These are phyloP conservation scores for Blastomussa wellsi DNA, from an alignment of 92 coral and sea anemone species.

Conservation along the genomic window DNA sequence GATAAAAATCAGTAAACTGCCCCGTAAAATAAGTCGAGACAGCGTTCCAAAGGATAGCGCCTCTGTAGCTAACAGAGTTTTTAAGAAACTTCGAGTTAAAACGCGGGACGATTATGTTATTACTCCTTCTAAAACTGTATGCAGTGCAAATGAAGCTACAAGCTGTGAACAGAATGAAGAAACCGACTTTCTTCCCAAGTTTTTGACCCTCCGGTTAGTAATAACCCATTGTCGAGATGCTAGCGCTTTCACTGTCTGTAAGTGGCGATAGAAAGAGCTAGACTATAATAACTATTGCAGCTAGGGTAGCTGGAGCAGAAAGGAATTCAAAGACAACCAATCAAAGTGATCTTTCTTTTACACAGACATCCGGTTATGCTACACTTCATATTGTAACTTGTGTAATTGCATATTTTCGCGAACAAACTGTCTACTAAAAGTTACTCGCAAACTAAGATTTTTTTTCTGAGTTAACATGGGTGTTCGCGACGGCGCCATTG, in stretches of 20 bases:
- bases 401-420: neutral
- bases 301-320: neutral
- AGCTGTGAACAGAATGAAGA: too few relatives aligned
- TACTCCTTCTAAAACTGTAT: too few relatives aligned
- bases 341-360: neutral
- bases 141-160: too few relatives aligned
- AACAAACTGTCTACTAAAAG: neutral
- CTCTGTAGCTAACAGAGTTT: too few relatives aligned
- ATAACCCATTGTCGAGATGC: too few relatives aligned
- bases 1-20: too few relatives aligned
- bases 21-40: too few relatives aligned
- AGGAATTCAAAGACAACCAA: neutral
- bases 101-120: too few relatives aligned
- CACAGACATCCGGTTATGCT: neutral
- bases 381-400: neutral
- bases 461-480: slow-evolving; percentile 6
- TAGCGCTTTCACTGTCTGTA: neutral
- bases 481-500: slow-evolving; percentile 25
- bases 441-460: neutral
- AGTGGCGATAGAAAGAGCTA: neutral
- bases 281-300: neutral
- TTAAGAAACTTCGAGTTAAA: too few relatives aligned
- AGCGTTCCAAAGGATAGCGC: too few relatives aligned
- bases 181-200: too few relatives aligned
- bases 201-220: too few relatives aligned